phyloP scores from a whole-genome alignment of 92 coral and sea anemone genomes.

The Umimayanthus kanabou region DNA sequence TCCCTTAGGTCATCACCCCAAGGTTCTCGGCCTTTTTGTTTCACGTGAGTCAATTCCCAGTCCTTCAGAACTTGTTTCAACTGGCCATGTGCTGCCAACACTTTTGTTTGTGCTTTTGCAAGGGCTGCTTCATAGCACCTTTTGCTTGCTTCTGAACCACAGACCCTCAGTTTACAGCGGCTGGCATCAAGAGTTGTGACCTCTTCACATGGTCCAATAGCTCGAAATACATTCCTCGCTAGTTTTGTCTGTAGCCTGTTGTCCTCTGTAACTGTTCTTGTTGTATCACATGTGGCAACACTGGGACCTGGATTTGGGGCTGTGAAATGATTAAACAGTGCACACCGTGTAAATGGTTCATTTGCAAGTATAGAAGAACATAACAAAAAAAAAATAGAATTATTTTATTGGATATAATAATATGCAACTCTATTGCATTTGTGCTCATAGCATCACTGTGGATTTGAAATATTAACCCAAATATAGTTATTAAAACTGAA shows the following conservation, averaged over 20 bases:
- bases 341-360: not conserved
- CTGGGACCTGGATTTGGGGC: not conserved
- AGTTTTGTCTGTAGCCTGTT: not conserved
- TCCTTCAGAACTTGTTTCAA: not conserved
- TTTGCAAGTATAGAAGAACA: not conserved
- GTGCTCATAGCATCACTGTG: no score
- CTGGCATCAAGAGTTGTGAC: not conserved
- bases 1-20: not conserved
- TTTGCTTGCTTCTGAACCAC: not conserved
- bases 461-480: no score
- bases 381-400: not conserved
- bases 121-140: not conserved
- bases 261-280: not conserved
- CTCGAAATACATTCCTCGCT: not conserved
- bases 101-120: no score
- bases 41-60: not conserved
- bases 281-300: not conserved
- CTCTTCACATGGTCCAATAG: slow-evolving; percentile 4
- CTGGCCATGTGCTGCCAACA: slow-evolving; percentile 1
- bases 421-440: not conserved
- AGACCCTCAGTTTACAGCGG: not conserved
- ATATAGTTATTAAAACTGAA: no score
- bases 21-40: not conserved
- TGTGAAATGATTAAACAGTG: not conserved
- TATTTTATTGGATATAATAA: not conserved